Evolutionary conservation across 1,140 invertebrate species (phyloP).

Genomic region (Triops longicaudatus): DNA sequence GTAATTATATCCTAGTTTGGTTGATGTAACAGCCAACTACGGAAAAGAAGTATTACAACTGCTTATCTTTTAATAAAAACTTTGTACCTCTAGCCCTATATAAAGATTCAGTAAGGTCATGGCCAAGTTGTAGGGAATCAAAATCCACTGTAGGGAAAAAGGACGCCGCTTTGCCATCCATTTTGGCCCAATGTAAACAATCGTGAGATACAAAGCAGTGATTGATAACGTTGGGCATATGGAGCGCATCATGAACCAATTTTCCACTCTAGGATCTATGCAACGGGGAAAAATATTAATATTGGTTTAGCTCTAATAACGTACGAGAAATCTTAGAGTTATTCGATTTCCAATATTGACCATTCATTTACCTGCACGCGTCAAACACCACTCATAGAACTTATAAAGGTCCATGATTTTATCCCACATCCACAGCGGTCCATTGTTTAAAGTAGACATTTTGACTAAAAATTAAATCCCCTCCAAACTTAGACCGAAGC

Average conservation of each 20-base stretch:
- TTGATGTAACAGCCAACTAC: constrained; percentile 21
- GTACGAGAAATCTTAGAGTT: neutral
- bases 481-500: neutral
- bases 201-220: constrained; percentile 64
- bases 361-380: constrained; percentile 16
- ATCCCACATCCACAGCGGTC: neutral
- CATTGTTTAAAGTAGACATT: neutral
- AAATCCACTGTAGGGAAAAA: constrained; percentile 61
- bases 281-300: constrained; percentile 20
- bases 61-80: neutral
- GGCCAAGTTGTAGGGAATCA: constrained; percentile 76
- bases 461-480: neutral
- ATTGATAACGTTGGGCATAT: constrained; percentile 65
- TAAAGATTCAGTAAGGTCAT: constrained; percentile 78
- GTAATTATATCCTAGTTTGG: constrained; percentile 58
- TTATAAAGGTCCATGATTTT: neutral
- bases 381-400: constrained; percentile 20
- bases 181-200: constrained; percentile 66
- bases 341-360: neutral
- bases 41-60: constrained; percentile 19
- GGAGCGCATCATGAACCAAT: constrained; percentile 78
- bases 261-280: constrained; percentile 67
- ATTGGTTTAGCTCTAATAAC: constrained; percentile 8
- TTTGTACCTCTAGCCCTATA: constrained; percentile 62
- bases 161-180: constrained; percentile 73